These are phyloP conservation scores for Enteromius argenteus DNA, from an alignment of 2,797 vertebrate genomes.

Conservation along the genomic window DNA sequence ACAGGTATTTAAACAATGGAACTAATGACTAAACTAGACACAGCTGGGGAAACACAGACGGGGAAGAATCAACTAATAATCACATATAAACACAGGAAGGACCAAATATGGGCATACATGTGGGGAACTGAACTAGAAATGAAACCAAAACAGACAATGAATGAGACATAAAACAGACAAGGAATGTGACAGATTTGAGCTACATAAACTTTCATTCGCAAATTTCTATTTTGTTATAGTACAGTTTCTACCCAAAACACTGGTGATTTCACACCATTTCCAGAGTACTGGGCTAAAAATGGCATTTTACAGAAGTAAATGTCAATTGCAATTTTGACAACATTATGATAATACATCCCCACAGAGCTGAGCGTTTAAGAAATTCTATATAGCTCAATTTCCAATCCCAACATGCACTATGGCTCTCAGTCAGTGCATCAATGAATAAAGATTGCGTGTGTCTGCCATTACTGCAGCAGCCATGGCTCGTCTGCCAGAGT, in stretches of 20 bases:
- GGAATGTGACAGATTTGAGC: too few species aligned
- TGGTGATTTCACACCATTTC: neutral
- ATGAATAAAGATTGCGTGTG: slow-evolving; percentile 49
- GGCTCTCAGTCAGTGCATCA: slow-evolving; percentile 28
- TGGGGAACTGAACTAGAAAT: too few species aligned
- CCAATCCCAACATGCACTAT: slow-evolving; percentile 36
- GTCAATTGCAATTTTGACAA: slow-evolving; percentile 9
- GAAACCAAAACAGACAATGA: too few species aligned
- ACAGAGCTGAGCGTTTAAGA: slow-evolving; percentile 18
- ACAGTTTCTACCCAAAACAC: neutral
- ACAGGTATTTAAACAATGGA: too few species aligned
- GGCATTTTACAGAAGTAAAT: neutral
- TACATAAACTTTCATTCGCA: too few species aligned
- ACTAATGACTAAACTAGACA: too few species aligned
- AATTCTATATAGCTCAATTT: slow-evolving; percentile 41
- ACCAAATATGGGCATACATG: too few species aligned
- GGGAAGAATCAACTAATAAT: too few species aligned
- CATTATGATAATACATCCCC: neutral
- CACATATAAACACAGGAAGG: too few species aligned
- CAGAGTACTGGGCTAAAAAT: neutral
- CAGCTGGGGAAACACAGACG: too few species aligned
- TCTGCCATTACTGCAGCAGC: slow-evolving; percentile 59
- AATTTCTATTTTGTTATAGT: neutral
- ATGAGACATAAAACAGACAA: too few species aligned
- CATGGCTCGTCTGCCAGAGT: slow-evolving; percentile 60